A percentile compares a stretch with the other conserved stretches of the same genome.
phyloP scores from a whole-genome alignment of 2,888 invertebrate genomes.

The Dasypogon diadema region DNA sequence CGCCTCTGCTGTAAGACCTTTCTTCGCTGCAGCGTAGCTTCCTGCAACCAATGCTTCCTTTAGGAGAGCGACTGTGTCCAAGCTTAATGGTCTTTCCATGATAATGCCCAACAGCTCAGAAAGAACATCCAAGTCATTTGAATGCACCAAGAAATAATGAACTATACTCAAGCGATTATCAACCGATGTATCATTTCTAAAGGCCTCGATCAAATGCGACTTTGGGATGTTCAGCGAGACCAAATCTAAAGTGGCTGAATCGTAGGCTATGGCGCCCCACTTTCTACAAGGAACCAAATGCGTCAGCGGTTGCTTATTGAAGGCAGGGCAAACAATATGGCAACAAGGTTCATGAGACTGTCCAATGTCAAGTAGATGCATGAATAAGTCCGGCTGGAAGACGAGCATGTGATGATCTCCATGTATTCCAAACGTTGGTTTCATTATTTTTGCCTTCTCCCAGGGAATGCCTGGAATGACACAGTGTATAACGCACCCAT shows the following conservation, averaged over 20 bases:
- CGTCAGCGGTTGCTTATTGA: conserved; percentile 69
- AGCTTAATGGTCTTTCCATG: conserved; percentile 73
- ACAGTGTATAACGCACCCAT: conserved; percentile 85
- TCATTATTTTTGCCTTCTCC: conserved; percentile 79
- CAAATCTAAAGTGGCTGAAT: conserved; percentile 79
- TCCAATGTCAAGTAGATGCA: conserved; percentile 87
- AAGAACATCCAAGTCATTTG: conserved; percentile 79
- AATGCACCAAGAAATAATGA: conserved; percentile 85
- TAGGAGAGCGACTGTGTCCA: conserved; percentile 73
- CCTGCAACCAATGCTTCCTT: conserved; percentile 86
- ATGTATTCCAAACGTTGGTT: conserved; percentile 82
- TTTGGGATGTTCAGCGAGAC: conserved; percentile 76
- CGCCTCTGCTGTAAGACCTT: conserved; percentile 80
- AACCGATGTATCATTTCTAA: conserved; percentile 75
- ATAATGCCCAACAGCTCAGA: conserved; percentile 77
- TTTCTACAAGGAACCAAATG: conserved; percentile 75
- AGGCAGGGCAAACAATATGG: conserved; percentile 78
- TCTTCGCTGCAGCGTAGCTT: conserved; percentile 78
- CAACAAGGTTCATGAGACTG: conserved; percentile 86
- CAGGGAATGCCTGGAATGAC: conserved; percentile 85
- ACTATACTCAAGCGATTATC: conserved; percentile 84
- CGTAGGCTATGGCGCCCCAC: conserved; percentile 69
- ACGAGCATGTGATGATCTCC: conserved; percentile 84
- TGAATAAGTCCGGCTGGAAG: conserved; percentile 85
- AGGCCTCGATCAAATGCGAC: conserved; percentile 77